A percentile compares a stretch with the other conserved stretches of the same genome.
These are phyloP conservation scores for Synergus gifuensis DNA, from an alignment of 2,888 invertebrate species.

Conservation along the genomic window DNA sequence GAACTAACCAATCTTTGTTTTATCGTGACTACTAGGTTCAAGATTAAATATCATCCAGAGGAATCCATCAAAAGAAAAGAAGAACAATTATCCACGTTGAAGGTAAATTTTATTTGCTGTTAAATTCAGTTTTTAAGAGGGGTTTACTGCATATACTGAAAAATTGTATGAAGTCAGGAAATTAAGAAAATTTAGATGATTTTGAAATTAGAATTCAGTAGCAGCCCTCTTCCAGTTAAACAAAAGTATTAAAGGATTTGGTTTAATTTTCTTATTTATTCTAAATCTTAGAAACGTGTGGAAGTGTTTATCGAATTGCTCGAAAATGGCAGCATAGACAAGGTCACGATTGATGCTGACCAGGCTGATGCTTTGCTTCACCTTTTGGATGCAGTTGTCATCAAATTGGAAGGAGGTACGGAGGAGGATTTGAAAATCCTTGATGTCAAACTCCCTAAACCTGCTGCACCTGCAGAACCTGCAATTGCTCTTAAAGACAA, in stretches of 20 bases:
- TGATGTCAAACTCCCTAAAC: conserved; percentile 80
- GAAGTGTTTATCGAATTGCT: conserved; percentile 93
- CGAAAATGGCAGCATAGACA: conserved; percentile 85
- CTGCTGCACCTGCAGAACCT: conserved; percentile 61
- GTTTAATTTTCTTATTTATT: neutral
- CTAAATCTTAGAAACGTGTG: conserved; percentile 85
- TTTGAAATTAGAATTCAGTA: neutral
- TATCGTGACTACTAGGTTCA: conserved; percentile 87
- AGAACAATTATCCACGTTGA: conserved; percentile 89
- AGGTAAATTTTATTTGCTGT: conserved; percentile 81
- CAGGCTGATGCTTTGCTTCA: conserved; percentile 90
- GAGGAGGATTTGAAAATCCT: conserved; percentile 92
- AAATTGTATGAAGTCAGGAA: no score
- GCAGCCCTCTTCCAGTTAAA: neutral
- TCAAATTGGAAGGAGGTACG: conserved; percentile 95
- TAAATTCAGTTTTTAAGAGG: neutral
- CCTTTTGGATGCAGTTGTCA: conserved; percentile 96
- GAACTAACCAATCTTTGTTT: conserved; percentile 32
- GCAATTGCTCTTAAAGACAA: conserved; percentile 60
- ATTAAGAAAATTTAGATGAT: neutral
- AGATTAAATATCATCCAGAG: conserved; percentile 98
- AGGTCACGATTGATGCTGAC: conserved; percentile 90
- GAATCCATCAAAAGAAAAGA: conserved; percentile 94
- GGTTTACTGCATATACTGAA: neutral
- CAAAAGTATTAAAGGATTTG: neutral